A percentile compares a stretch with the other conserved stretches of the same genome.
Conservation (phyloP, 2,797 vertebrate species). For the Philypnodon macrostomus region DNA sequence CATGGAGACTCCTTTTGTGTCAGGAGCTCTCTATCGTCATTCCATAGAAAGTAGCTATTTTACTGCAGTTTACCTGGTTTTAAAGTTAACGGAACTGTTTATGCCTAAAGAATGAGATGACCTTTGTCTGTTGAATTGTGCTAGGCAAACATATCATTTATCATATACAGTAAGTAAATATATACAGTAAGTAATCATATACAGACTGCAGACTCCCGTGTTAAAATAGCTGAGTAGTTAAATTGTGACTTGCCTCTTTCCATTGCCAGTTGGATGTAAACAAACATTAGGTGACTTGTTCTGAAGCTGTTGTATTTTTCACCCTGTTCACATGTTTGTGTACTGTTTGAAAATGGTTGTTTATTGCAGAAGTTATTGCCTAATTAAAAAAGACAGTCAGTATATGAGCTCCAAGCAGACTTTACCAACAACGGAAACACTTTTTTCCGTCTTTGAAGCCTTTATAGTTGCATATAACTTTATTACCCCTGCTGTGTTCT, state of each 20-base stretch:
- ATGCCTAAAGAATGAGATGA: neutral
- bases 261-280: neutral
- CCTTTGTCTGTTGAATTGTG: neutral
- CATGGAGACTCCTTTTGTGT: slow-evolving; percentile 53
- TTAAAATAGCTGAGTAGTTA: neutral
- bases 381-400: neutral
- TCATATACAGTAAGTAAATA: too few species aligned
- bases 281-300: neutral
- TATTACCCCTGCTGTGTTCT: slow-evolving; percentile 16
- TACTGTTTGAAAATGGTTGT: neutral
- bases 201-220: slow-evolving; percentile 4
- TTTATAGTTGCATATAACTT: slow-evolving; percentile 16
- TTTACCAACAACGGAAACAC: slow-evolving; percentile 2
- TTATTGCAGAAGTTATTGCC: neutral
- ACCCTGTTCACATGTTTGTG: neutral
- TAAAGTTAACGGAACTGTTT: slow-evolving; percentile 38
- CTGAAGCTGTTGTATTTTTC: neutral
- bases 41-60: slow-evolving; percentile 16
- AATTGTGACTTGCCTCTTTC: neutral
- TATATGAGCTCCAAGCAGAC: neutral
- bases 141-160: too few species aligned
- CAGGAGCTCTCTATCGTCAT: slow-evolving; percentile 7
- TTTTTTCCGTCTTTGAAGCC: slow-evolving; percentile 27
- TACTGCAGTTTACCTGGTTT: slow-evolving; percentile 20
- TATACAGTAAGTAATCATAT: slow-evolving; percentile 24